Percentiles rank a stretch among this genome's conserved stretches.
Evolutionary conservation across 1,140 invertebrate genomes (phyloP).

Genomic region (Leptestheria dahalacensis): DNA sequence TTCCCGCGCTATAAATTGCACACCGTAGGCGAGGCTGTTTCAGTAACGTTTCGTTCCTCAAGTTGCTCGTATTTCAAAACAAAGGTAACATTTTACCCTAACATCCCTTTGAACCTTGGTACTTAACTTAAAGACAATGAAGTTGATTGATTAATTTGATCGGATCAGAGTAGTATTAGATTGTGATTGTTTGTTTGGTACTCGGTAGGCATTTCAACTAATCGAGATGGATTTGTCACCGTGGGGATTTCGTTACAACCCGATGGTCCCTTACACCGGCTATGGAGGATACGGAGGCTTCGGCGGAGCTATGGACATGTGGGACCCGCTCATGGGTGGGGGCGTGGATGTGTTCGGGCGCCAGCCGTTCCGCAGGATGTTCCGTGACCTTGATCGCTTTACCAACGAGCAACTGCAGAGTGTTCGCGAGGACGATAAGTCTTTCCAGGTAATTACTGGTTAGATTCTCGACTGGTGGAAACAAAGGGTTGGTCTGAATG

Average conservation of each 20-base stretch:
- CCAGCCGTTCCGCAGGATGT: background rate
- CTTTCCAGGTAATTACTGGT: background rate
- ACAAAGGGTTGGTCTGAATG: no score
- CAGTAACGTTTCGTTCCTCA: no score
- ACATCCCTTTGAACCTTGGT: background rate
- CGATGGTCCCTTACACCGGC: background rate
- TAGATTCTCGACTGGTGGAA: background rate
- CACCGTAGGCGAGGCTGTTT: no score
- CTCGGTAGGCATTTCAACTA: background rate
- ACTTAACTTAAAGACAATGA: background rate
- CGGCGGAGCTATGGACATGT: background rate
- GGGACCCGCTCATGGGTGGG: background rate
- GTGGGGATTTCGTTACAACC: background rate
- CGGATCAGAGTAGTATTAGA: background rate
- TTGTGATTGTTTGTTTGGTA: background rate
- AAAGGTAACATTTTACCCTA: background rate
- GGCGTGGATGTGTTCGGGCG: background rate
- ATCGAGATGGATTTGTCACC: background rate
- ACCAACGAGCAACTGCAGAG: background rate
- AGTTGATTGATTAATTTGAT: background rate
- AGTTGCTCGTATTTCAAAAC: no score
- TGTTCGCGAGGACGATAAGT: slow-evolving; percentile 3
- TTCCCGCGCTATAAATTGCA: no score
- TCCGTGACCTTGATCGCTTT: background rate
- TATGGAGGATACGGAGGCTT: background rate